Conservation (phyloP, 1,140 invertebrate species). For the Apis dorsata region DNA sequence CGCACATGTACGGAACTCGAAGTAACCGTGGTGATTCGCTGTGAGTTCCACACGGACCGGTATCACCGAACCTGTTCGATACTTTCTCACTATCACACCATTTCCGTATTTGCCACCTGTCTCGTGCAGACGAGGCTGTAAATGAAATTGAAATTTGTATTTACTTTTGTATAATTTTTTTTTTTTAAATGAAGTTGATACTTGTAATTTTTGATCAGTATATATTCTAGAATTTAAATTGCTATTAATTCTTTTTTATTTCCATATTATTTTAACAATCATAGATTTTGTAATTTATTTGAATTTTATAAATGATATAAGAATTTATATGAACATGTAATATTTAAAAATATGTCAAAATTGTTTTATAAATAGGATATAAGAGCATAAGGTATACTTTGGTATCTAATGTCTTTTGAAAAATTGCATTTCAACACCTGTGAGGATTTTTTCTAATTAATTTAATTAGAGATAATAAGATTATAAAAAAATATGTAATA, state of each 20-base stretch:
- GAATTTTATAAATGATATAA: neutral
- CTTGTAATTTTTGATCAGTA: too few species aligned
- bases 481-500: too few species aligned
- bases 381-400: too few species aligned
- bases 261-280: too few species aligned
- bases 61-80: constrained; percentile 84
- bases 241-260: neutral
- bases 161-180: neutral
- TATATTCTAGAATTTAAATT: neutral
- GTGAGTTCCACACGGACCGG: constrained; percentile 89
- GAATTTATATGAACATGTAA: neutral
- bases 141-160: neutral
- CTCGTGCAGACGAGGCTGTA: constrained; percentile 89
- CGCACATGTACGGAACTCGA: constrained; percentile 92
- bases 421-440: too few species aligned
- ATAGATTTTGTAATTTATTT: neutral
- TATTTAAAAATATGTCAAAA: too few species aligned
- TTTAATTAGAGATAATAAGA: too few species aligned
- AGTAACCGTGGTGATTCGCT: constrained; percentile 90
- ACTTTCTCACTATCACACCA: constrained; percentile 89
- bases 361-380: too few species aligned
- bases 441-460: too few species aligned
- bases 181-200: neutral
- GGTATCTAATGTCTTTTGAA: too few species aligned
- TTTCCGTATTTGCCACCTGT: constrained; percentile 90